Base-by-base conservation (phyloP, 2,113 vertebrate genomes). In the Pimephales promelas region DNA sequence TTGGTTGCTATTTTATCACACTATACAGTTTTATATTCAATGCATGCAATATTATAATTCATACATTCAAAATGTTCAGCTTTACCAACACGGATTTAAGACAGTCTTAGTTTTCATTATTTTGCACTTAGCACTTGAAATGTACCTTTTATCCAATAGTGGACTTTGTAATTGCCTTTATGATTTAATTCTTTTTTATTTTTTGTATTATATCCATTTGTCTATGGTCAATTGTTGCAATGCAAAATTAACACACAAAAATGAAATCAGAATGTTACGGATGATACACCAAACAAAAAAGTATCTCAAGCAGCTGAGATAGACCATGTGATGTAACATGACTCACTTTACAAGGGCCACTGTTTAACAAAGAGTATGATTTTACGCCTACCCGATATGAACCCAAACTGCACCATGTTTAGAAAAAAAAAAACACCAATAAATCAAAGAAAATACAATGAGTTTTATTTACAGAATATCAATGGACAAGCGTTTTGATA, bases 381-480 rank as follows among this genome's bases (percentile, higher is more conserved):
- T 64, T 64, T 31, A 64, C 61, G 16, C 14, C 26, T 31, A 64
- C 61, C 26, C 6, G 20, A 68, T 40, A 40, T 1, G 34, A 68
- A 10, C 34, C 52, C 7, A 22, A 54, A 54, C 52, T 54, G 52
- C 52, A 54, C 6, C 52, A 54, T 54, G 52, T 54, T 22, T 68
- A 83, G 49, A 84, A 73, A 57, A 77, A 73, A 57, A 77, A 24
- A 36, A 36, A 22, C 74, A 47, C 52, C 71, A 47, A 62, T 11
- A 11, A 22, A 78, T 74, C 24, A 16, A 24, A 70, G n/a, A 88
- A 90, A 89, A 80, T 92, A 91, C 89, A 88, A 90, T 91, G 85
- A 86, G 84, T 91, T 94, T 93, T 94, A 94, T 94, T 92, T 94
- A 94, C 88, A 90, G 78, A 52, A 89, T 80, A 84, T 89, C 76